Base-by-base conservation (phyloP, 2,888 invertebrate genomes). In the Blastobasis lacticolella region DNA sequence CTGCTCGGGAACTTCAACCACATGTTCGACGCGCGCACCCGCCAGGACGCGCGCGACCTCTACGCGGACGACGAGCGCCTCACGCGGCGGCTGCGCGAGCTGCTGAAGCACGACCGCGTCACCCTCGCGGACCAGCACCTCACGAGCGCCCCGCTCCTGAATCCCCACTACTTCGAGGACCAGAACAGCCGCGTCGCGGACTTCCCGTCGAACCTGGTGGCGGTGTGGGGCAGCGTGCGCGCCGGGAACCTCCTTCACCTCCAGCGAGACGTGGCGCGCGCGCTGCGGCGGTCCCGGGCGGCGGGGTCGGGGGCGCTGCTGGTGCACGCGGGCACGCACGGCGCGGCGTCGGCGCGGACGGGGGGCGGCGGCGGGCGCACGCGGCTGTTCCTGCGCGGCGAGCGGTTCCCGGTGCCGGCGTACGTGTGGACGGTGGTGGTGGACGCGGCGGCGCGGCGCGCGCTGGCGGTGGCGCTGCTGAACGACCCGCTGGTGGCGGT, bases 1-100 rank as follows among this genome's bases (percentile, higher is more conserved):
- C 63, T 88, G 56, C 73, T 88, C 60, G 87, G 85, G 62, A 86
- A 83, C 75, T 82, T 88, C 73, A 78, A 82, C 66, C 78, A 80
- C 60, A 83, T 87, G 87, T 84, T 88, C 72, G 88, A 87, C 73
- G 69, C 78, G 42, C 57, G 55, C 48, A 80, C 78, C 43, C 72
- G 83, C 8, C 65, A 50, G 60, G 80, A 74, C 64, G 83, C 86
- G 52, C 79, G 78, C 59, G 64, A 59, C 1, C 74, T 88, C n/a
- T 86, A 74, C 72, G 68, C 78, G 6, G 82, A 85, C 70, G 81
- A 79, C 59, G 69, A 50, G 37, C 58, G 78, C 10, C 60, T 79
- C 57, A 73, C 69, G 59, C 64, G 72, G n/a, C 71, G 83, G 8
- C 67, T 88, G 53, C 77, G 52, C 63, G 79, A 79, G 62, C 60